Evolutionary conservation across 2,113 vertebrate species (phyloP).

Genomic region (Mormyrus iriodes): DNA sequence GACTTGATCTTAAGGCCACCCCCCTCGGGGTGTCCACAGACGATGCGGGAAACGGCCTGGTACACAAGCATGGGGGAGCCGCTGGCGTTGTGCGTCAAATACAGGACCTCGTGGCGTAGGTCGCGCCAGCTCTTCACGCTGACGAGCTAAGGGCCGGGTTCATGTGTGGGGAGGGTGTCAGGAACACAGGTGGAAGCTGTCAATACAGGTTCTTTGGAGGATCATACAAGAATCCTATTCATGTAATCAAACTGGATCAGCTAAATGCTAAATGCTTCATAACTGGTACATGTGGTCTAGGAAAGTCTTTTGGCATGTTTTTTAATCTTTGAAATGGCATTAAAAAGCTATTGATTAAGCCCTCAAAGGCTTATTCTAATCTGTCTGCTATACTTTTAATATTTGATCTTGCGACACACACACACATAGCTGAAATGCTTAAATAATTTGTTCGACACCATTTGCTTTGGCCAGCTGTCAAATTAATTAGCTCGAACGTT

Average conservation of each 20-base stretch:
- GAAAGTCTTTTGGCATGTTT: background rate
- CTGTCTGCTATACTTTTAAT: background rate
- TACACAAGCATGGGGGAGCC: constrained; percentile 81
- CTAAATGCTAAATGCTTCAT: background rate
- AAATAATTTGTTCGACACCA: background rate
- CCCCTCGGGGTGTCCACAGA: constrained; percentile 90
- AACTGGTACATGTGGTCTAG: background rate
- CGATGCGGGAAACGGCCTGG: constrained; percentile 89
- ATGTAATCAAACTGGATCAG: background rate
- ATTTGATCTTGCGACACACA: background rate
- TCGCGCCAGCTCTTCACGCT: constrained; percentile 87
- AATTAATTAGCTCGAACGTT: background rate
- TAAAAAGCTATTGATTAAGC: background rate
- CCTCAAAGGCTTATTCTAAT: background rate
- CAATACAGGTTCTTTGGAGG: background rate
- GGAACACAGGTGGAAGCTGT: background rate
- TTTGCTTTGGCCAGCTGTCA: background rate
- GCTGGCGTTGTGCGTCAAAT: constrained; percentile 69
- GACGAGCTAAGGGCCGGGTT: constrained; percentile 59
- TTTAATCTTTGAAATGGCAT: background rate
- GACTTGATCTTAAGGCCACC: constrained; percentile 97
- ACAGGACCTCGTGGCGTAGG: constrained; percentile 84
- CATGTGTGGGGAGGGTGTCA: background rate
- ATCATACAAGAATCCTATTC: background rate
- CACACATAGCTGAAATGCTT: background rate